Evolutionary conservation across 2,113 vertebrate species (phyloP), one percentile per base, ranked within the genome.

Genomic region (Helogale parvula): DNA sequence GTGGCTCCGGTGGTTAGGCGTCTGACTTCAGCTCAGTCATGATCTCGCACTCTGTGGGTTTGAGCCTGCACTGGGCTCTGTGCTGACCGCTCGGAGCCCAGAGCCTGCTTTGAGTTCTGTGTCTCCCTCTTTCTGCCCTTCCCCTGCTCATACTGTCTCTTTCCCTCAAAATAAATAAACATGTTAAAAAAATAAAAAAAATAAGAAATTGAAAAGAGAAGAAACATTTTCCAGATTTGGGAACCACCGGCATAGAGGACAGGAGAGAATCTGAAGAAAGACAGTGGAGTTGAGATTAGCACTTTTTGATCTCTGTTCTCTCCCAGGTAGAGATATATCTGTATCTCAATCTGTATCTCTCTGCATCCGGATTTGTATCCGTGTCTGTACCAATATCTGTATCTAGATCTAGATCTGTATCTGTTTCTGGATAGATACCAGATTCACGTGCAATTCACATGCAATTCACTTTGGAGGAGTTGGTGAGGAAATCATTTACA

Each of bases 371-470:
- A 15, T 57, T 47, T 23, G 8, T 38, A 7, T 31, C 13, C 2
- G 0, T 52, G 11, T n/a, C 41, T 69, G 71, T 45, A 0, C 57
- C 31, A 25, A 5, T 50, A 47, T 60, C 76, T 25, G 3, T 52
- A 13, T 31, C 65, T 52, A 33, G 17, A 21, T 60, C 60, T 41
- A 14, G 3, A 41, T 57, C 38, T 31, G 2, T 41, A 29, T 38
- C 68, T 88, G 50, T 21, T 83, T 83, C 80, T 38, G 33, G 35
- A 65, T 13, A n/a, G 21, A 21, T 27, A 65, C 7, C 77, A 98
- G 93, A 97, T 88, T 95, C 90, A 97, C 93, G 97, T 96, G 97
- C 92, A 85, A 97, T 88, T 95, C 90, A 97, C 94, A 97, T 96
- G 97, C 90, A 85, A 47, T 47, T 47, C 45, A 69, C 80, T 92